Conservation (phyloP, 2,797 vertebrate genomes). For the Alectoris magna region DNA sequence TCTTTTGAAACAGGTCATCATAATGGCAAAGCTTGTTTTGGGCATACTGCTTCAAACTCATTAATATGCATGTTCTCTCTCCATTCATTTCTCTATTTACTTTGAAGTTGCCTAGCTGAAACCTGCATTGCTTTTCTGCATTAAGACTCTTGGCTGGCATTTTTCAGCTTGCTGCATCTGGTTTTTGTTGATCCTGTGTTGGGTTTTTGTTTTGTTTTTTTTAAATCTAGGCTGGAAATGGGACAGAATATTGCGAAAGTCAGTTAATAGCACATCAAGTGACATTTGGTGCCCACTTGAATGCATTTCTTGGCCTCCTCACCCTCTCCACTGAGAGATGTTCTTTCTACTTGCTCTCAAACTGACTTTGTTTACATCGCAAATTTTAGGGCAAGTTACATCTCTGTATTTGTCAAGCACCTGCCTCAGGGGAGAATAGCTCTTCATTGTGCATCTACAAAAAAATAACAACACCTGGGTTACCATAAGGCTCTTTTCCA, state of each 20-base stretch:
- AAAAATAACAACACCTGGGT: not conserved
- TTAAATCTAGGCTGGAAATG: not conserved
- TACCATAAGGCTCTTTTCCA: not conserved
- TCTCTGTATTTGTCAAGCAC: slow-evolving; percentile 2
- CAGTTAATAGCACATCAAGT: slow-evolving; percentile 31
- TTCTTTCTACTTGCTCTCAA: slow-evolving; percentile 7
- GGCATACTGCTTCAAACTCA: slow-evolving; percentile 36
- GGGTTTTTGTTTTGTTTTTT: not conserved
- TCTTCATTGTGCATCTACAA: not conserved
- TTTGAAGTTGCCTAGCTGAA: slow-evolving; percentile 60
- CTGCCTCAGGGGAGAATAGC: not conserved
- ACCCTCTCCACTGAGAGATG: not conserved
- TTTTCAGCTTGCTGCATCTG: slow-evolving; percentile 42
- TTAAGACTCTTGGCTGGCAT: slow-evolving; percentile 54
- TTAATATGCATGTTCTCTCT: slow-evolving; percentile 61
- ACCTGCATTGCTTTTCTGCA: slow-evolving; percentile 47
- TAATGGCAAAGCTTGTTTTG: slow-evolving; percentile 63
- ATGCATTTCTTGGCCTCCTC: slow-evolving; percentile 15
- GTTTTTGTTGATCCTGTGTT: not conserved
- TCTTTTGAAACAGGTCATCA: slow-evolving; percentile 55
- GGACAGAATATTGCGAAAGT: not conserved
- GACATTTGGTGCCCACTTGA: slow-evolving; percentile 31
- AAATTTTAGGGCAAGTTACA: slow-evolving; percentile 26
- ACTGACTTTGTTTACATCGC: not conserved
- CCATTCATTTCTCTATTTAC: slow-evolving; percentile 53